phyloP scores from a whole-genome alignment of 2,113 vertebrate genomes.

The Cyprinus carpio region DNA sequence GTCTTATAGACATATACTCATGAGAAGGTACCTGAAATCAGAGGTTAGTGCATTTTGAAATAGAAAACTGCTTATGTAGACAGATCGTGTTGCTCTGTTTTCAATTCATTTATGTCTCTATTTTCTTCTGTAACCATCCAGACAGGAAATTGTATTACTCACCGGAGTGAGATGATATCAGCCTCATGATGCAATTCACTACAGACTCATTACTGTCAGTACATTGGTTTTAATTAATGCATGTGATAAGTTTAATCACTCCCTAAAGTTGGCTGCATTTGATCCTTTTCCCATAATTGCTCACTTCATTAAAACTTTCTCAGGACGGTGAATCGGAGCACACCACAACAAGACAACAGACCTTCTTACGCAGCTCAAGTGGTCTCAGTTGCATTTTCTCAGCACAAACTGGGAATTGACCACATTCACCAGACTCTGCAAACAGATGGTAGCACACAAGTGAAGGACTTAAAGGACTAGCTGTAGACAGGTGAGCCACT shows the following conservation, averaged over 20 bases:
- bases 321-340: background rate
- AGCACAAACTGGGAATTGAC: slow-evolving; percentile 56
- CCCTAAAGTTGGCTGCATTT: slow-evolving; percentile 9
- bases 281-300: slow-evolving; percentile 15
- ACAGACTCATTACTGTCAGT: slow-evolving; percentile 31
- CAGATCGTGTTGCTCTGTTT: background rate
- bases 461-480: slow-evolving; percentile 59
- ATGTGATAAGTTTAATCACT: background rate
- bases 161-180: background rate
- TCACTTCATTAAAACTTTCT: slow-evolving; percentile 19
- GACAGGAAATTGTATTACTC: background rate
- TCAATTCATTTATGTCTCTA: background rate
- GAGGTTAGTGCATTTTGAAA: background rate
- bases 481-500: slow-evolving; percentile 55
- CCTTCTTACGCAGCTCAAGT: slow-evolving; percentile 38
- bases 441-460: slow-evolving; percentile 59
- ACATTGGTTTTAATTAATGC: slow-evolving; percentile 23
- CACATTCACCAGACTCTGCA: slow-evolving; percentile 56
- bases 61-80: background rate
- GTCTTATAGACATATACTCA: background rate
- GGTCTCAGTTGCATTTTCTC: slow-evolving; percentile 44
- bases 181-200: slow-evolving; percentile 3
- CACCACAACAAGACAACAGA: slow-evolving; percentile 2
- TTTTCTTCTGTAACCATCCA: background rate
- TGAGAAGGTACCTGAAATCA: background rate